Conservation (phyloP, 2,797 vertebrate species). For the Glossophaga mutica region DNA sequence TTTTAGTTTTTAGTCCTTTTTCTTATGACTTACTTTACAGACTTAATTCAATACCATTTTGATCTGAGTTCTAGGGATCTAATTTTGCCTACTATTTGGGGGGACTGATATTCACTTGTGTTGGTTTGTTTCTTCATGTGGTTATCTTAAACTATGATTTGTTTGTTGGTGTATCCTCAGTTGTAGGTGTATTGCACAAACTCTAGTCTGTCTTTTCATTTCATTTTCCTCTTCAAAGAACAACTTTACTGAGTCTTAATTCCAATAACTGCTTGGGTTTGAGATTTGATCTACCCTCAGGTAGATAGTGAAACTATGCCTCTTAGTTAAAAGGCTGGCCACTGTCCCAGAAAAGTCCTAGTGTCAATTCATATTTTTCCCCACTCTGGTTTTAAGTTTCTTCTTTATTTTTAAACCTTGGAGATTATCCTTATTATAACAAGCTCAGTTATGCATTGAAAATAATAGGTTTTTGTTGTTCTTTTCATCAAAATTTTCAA, state of each 20-base stretch:
- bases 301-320: neutral
- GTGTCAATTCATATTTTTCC: neutral
- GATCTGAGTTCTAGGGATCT: neutral
- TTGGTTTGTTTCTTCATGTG: neutral
- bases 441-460: neutral
- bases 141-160: slow-evolving; percentile 12
- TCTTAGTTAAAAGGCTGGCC: slow-evolving; percentile 5
- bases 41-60: neutral
- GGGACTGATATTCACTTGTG: neutral
- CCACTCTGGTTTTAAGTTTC: neutral
- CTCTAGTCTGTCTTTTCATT: neutral
- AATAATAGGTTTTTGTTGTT: neutral
- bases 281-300: neutral
- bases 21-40: neutral
- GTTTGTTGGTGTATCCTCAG: neutral
- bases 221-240: neutral
- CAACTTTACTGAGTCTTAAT: neutral
- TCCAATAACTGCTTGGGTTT: neutral
- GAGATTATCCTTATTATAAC: neutral
- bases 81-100: slow-evolving; percentile 24
- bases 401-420: neutral
- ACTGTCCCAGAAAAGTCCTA: neutral
- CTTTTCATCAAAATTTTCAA: neutral
- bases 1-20: neutral
- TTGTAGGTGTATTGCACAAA: neutral